A percentile compares a stretch with the other conserved stretches of the same genome.
These are phyloP conservation scores for Drosophila prolongata DNA, from an alignment of 2,888 invertebrate genomes.

Conservation along the genomic window DNA sequence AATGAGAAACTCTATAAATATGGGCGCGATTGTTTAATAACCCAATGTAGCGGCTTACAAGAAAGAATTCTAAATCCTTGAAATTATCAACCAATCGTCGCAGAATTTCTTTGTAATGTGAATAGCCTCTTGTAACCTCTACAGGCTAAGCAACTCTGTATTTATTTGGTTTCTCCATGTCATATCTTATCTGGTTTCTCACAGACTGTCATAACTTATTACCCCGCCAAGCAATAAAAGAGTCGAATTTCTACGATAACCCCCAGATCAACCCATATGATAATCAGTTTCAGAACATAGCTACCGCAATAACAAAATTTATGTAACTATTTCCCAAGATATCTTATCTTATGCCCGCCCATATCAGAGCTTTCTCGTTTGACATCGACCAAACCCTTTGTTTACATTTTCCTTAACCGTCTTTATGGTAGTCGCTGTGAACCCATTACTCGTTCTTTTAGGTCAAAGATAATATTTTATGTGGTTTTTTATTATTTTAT, in stretches of 20 bases:
- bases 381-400: conserved; percentile 26
- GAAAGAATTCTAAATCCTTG: conserved; percentile 21
- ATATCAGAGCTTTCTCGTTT: conserved; percentile 29
- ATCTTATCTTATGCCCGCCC: conserved; percentile 25
- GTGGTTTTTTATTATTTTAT: conserved; percentile 37
- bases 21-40: conserved; percentile 41
- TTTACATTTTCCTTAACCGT: conserved; percentile 23
- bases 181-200: conserved; percentile 35
- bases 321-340: conserved; percentile 4
- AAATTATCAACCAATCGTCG: conserved; percentile 6
- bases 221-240: conserved; percentile 18
- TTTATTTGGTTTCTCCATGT: background rate
- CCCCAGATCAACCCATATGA: conserved; percentile 10
- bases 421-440: conserved; percentile 9
- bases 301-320: conserved; percentile 11
- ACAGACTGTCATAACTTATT: conserved; percentile 39
- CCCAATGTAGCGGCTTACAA: conserved; percentile 8
- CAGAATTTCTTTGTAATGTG: conserved; percentile 1
- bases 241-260: conserved; percentile 20
- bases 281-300: conserved; percentile 16
- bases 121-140: conserved; percentile 23
- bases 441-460: conserved; percentile 36
- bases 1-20: conserved; percentile 27
- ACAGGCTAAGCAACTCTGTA: conserved; percentile 11
- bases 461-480: conserved; percentile 41